Base-by-base conservation (phyloP, 2,113 vertebrate genomes). In the Notothenia rossii region DNA sequence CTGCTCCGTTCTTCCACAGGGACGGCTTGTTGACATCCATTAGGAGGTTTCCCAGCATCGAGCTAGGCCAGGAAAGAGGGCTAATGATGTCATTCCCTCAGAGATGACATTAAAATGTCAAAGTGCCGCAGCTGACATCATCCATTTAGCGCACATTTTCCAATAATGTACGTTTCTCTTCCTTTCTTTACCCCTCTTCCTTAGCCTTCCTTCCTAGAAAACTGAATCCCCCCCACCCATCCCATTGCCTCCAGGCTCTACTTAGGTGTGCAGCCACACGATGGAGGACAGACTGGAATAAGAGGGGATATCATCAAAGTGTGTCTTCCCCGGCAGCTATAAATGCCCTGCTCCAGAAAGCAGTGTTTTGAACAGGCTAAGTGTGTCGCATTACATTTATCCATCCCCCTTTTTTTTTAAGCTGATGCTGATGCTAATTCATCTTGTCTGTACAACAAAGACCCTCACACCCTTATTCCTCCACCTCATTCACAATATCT, bases 1-100 rank as follows among this genome's bases (percentile, higher is more conserved):
- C 29, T 0, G 61, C 80, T 81, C 82, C 76, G 60, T 88, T 83
- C 83, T 88, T 89, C 86, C 91, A 88, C 49, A 76, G 87, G 86
- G 92, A 87, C 70, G 53, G 87, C 91, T 88, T 88, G 90, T 93
- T 94, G 92, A 93, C 92, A 91, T 91, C 91, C 92, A 91, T 92
- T 92, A 92, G 79, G 85, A 92, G 91, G 86, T 91, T 94, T 94
- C 94, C 93, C 92, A 93, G 89, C 91, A 93, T 83, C 48, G 70
- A 89, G 75, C 33, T 51, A 56, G 85, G 75, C 84, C 87, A 75
- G 86, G 92, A 89, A 89, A 86, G 73, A 88, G 72, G 71, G 56
- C 80, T 82, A 90, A 86, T 95, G 94, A 93, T 93, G 93, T 94
- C 84, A 95, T 94, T 93, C 91, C 93, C 93, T 91, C 40, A 72